phyloP scores from a whole-genome alignment of 1,140 invertebrate genomes.

The Drosophila mayri region DNA sequence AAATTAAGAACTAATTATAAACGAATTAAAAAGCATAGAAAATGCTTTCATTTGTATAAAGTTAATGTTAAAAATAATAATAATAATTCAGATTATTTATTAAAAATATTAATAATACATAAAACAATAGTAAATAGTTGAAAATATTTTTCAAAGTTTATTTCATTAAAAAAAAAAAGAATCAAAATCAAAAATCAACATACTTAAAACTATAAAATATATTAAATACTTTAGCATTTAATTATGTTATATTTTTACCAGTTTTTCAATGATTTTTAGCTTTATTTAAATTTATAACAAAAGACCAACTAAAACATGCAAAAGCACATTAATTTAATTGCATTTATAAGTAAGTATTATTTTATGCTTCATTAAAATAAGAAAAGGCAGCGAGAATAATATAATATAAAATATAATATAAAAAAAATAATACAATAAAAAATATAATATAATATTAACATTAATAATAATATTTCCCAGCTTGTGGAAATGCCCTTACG shows the following conservation, averaged over 20 bases:
- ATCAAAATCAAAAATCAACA: no score
- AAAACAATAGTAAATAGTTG: background rate
- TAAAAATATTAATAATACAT: no score
- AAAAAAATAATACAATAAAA: no score
- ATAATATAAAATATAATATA: no score
- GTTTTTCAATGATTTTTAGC: background rate
- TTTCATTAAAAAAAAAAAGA: background rate
- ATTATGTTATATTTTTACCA: background rate
- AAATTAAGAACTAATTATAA: background rate
- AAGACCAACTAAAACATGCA: background rate
- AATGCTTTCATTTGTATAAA: no score
- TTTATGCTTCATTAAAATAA: background rate
- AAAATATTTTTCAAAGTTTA: background rate
- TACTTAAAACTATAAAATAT: background rate
- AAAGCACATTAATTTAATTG: background rate
- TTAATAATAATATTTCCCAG: background rate
- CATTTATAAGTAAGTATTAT: background rate
- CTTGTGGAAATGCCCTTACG: slow-evolving; percentile 14
- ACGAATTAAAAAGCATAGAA: background rate
- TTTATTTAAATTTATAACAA: background rate
- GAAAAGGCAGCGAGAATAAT: background rate
- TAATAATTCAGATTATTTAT: no score
- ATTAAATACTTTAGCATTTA: background rate
- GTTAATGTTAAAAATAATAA: background rate
- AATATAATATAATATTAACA: no score